These are phyloP conservation scores for Drosophila tropicalis DNA, from an alignment of 1,140 invertebrate genomes.

Conservation along the genomic window DNA sequence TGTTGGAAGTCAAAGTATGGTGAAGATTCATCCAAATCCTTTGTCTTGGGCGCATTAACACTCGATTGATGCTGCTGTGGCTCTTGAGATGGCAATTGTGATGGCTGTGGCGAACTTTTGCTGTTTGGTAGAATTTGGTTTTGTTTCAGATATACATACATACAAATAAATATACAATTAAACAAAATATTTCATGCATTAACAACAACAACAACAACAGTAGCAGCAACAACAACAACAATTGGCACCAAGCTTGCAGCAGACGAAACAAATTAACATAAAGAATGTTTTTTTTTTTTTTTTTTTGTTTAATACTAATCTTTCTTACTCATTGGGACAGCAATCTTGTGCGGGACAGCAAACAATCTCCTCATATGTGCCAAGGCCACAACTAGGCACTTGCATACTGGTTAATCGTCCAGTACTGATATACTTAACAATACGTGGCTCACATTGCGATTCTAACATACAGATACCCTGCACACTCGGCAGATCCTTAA, in stretches of 20 bases:
- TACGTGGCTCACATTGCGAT: constrained; percentile 43
- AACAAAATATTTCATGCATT: neutral
- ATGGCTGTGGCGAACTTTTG: neutral
- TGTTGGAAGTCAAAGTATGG: constrained; percentile 36
- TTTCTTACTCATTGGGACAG: constrained; percentile 39
- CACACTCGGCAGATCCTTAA: constrained; percentile 41
- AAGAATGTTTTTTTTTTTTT: neutral
- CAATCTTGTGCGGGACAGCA: constrained; percentile 64
- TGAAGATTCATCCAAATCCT: constrained; percentile 17
- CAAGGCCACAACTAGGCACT: constrained; percentile 64
- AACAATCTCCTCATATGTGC: constrained; percentile 59
- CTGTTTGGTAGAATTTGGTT: neutral
- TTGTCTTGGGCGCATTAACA: neutral
- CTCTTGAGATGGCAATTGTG: neutral
- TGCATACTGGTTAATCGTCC: constrained; percentile 29
- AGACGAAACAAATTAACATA: constrained; percentile 22
- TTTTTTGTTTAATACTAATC: constrained; percentile 1
- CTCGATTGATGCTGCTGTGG: constrained; percentile 2
- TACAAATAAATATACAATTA: too few species aligned
- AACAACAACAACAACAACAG: neutral
- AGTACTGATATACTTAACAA: constrained; percentile 51
- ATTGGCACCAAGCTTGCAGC: constrained; percentile 30
- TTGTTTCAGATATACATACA: too few species aligned
- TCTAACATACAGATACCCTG: constrained; percentile 40
- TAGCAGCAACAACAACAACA: constrained; percentile 34